Base-by-base conservation (phyloP, 2,888 invertebrate species). In the Drosophila picticornis region DNA sequence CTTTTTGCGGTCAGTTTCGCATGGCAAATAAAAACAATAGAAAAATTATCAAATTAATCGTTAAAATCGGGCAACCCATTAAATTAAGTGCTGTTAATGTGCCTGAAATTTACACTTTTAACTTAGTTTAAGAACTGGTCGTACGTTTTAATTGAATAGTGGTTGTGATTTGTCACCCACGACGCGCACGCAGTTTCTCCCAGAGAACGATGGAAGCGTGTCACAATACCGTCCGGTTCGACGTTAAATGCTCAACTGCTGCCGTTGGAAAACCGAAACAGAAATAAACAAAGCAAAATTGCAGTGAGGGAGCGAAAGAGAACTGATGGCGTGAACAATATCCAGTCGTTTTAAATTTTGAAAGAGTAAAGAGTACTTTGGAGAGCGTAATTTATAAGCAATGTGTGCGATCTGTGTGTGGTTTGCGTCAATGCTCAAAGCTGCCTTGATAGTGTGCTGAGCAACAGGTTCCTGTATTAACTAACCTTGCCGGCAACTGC, bases 201-300 rank as follows among this genome's bases (percentile, higher is more conserved):
- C 65, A 64, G 55, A 59, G 56, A 79, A 57, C 75, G 70, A 74
- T 83, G 72, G 70, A 52, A 69, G 84, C 82, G 73, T 52, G 59
- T 66, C 72, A 48, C 70, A 77, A 71, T 68, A 77, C 84, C 81
- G 89, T 65, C 57, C 70, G 64, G 64, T 67, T 77, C 62, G 57
- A 64, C 76, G 80, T 67, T 67, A 57, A 80, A 71, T 77, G 80
- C 72, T 83, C 71, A 83, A 88, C 80, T 84, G 88, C 38, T 83
- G 81, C 73, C 72, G 9, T 46, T 77, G 68, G 69, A 70, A 72
- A 83, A 63, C 63, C 61, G 61, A 75, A 71, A 60, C 86, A 72
- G 81, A 85, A 88, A 77, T 83, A 83, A 88, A 80, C 86, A 88
- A 77, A 70, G 62, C 63, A 36, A 51, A 72, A 77, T 51, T 80